A percentile compares a stretch with the other conserved stretches of the same genome.
Conservation (phyloP, 2,113 vertebrate genomes). For the Erythrocebus patas region DNA sequence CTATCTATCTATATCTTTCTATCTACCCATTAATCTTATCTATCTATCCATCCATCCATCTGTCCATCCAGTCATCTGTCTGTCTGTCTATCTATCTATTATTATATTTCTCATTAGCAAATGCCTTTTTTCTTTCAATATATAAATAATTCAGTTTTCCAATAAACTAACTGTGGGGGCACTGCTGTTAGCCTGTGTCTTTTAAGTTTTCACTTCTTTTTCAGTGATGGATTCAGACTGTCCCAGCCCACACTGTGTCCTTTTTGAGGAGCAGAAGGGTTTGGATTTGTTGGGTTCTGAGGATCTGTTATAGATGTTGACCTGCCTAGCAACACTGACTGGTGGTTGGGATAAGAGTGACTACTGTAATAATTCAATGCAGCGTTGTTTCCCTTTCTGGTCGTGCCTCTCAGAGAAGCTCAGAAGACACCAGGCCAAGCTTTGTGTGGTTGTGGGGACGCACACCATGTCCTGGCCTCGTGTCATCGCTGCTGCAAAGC, state of each 20-base stretch:
- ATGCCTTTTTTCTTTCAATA: not conserved
- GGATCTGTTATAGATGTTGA: not conserved
- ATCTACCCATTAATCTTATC: too few species aligned
- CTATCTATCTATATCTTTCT: too few species aligned
- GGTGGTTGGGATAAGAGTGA: fast-evolving
- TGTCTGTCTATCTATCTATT: too few species aligned
- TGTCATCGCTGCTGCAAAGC: not conserved
- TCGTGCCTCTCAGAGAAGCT: not conserved
- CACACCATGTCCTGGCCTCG: fast-evolving
- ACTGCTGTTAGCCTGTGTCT: fast-evolving
- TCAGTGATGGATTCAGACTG: fast-evolving
- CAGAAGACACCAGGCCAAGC: not conserved
- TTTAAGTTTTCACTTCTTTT: fast-evolving
- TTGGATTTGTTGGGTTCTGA: not conserved
- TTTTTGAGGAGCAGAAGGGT: too few species aligned
- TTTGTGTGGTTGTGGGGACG: not conserved
- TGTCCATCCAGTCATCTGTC: too few species aligned
- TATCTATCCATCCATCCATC: too few species aligned
- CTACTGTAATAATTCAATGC: fast-evolving
- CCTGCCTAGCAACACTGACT: too few species aligned
- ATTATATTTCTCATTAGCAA: not conserved
- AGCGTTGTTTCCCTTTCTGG: fast-evolving
- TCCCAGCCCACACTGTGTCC: not conserved
- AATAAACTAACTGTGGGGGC: fast-evolving
- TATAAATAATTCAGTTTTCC: not conserved